phyloP scores from a whole-genome alignment of 2,113 vertebrate genomes.

The Columbina picui region DNA sequence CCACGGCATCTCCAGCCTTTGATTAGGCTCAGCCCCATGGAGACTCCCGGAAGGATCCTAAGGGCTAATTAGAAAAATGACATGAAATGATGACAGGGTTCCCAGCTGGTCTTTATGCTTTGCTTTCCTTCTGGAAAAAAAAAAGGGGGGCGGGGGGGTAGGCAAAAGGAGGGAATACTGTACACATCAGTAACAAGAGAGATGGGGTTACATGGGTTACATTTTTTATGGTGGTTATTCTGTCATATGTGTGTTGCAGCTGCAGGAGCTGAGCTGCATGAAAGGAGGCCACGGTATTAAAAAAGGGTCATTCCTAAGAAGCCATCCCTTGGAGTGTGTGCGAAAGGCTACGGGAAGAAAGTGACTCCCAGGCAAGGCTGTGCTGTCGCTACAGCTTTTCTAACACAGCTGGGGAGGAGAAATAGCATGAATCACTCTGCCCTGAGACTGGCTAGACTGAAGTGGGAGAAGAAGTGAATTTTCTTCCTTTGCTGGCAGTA shows the following conservation, averaged over 20 bases:
- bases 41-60: not conserved
- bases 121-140: not conserved
- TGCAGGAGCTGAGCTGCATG: not conserved
- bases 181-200: not conserved
- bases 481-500: not conserved
- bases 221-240: not conserved
- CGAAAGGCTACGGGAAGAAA: not conserved
- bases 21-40: not conserved
- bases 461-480: not conserved
- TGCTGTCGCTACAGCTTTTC: not conserved
- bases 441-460: not conserved
- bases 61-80: conserved; percentile 28
- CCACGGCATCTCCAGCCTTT: not conserved
- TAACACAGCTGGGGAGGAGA: not conserved
- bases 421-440: not conserved
- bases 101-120: not conserved
- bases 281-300: not conserved
- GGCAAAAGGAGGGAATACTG: not conserved
- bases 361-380: not conserved
- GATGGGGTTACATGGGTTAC: not conserved
- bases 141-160: no score
- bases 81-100: not conserved
- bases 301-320: not conserved
- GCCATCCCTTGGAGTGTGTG: not conserved
- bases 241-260: not conserved